Percentiles rank a stretch among this genome's conserved stretches.
These are phyloP conservation scores for Epistrophe grossulariae DNA, from an alignment of 2,888 invertebrate genomes.

Conservation along the genomic window DNA sequence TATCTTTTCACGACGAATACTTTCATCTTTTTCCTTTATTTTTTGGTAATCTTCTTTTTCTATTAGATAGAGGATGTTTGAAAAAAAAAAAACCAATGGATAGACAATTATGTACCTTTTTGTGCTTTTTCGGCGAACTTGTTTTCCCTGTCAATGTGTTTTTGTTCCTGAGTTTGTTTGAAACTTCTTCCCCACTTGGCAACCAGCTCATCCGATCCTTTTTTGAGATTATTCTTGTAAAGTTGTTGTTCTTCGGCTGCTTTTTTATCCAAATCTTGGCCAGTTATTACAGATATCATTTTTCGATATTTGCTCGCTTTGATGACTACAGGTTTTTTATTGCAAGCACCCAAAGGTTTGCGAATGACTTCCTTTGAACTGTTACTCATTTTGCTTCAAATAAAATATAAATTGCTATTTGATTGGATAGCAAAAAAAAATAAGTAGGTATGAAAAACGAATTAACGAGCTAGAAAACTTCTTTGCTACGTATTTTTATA, in stretches of 20 bases:
- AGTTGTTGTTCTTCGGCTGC: conserved; percentile 81
- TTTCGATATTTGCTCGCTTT: conserved; percentile 61
- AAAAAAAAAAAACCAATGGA: neutral
- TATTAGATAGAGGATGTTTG: neutral
- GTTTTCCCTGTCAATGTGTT: conserved; percentile 76
- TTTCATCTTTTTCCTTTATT: conserved; percentile 79
- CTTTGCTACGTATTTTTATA: neutral
- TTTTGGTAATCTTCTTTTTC: conserved; percentile 54
- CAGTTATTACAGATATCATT: conserved; percentile 37
- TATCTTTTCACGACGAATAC: conserved; percentile 79
- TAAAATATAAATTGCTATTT: conserved; percentile 26
- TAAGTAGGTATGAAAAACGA: neutral
- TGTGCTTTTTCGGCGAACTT: conserved; percentile 67
- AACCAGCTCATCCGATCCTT: conserved; percentile 83
- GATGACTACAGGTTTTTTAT: conserved; percentile 57
- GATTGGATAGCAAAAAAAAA: neutral
- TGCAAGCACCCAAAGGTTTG: conserved; percentile 51
- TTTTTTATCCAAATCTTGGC: conserved; percentile 53
- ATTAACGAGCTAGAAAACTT: conserved; percentile 1
- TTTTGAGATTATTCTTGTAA: conserved; percentile 82
- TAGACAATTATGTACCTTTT: conserved; percentile 63
- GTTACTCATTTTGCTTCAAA: conserved; percentile 39
- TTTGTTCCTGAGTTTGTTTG: conserved; percentile 77
- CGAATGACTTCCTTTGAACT: conserved; percentile 34
- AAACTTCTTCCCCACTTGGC: conserved; percentile 83